Base-by-base conservation (phyloP, 2,888 invertebrate species). In the Orchesella flavescens region DNA sequence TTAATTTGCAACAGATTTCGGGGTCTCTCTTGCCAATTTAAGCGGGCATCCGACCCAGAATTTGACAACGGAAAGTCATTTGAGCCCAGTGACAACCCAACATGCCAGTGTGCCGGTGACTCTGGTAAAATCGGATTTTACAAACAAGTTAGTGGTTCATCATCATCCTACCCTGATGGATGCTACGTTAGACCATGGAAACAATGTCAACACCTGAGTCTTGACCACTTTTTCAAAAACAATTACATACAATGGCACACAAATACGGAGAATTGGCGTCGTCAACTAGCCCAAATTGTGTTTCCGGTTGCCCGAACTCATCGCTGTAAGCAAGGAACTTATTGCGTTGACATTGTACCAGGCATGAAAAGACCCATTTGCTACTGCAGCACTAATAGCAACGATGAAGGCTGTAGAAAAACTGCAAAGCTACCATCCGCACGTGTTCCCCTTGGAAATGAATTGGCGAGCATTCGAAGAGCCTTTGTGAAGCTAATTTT, bases 141-240 rank as follows among this genome's bases (percentile, higher is more conserved):
- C 53, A 49, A 49, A 23, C 12, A 19, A 19, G 9, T 13, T 5
- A 7, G 9, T 9, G 21, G 21, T 10, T 5, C 21, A 5, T 7
- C 19, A 10, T 15, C 34, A 34, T 19, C 66, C 1, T 72, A 57
- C 24, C 72, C 72, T 12, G 72, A 72, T 21, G 72, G 72, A 17
- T 72, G 72, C n/a, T 72, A 72, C 43, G n/a, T 72, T 3, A n/a
- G 72, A 15, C 72, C 57, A 24, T 72, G 72, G 72, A 49, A 34
- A 13, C 59, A 57, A 17, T 72, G 72, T 13, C 4, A 19, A 3
- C 24, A 23, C 19, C 24, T 72, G 17, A 57, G 57, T 3, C 24
- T 43, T 3, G 72, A 72, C 23, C 0, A 1, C 7, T 13, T 34
- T 1, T 72, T 72, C 49, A 23, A 43, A 23, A 1, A 7, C 34